Base-by-base conservation (phyloP, 1,140 invertebrate genomes). In the Chlorops oryzae region DNA sequence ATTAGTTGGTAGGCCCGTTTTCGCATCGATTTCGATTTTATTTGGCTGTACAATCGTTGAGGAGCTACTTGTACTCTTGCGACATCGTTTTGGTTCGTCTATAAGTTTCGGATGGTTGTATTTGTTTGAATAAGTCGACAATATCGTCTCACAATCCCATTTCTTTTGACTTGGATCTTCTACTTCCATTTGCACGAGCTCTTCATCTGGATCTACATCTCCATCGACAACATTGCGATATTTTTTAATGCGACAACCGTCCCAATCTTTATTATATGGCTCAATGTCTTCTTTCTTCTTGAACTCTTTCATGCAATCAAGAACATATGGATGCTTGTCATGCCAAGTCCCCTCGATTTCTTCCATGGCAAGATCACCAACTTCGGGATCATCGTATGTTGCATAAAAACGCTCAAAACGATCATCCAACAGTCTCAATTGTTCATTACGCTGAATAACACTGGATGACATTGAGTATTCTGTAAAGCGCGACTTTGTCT, bases 381-480 rank as follows among this genome's bases (percentile, higher is more conserved):
- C 85, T 74, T 95, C 90, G 22, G 79, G 84, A 52, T 96, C 92
- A 64, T 94, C 87, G 64, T 97, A 97, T 50, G 80, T 80, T 17
- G 82, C 83, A 74, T 86, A 92, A 59, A 92, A 90, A 74, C 85
- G 82, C 75, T 98, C 94, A 79, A 98, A 97, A 62, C 84, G 80
- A 62, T 93, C 85, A 79, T 98, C 95, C 0, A 98, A 70, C 23
- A 92, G 65, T 1, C 83, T 80, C 0, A 96, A 75, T 41, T 89
- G 85, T 47, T 92, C 80, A 74, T 93, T 96, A 56, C 94, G 80
- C 48, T 79, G 78, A 3, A 97, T 89, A 0, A 95, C 86, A 60
- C 91, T 94, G 38, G 90, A 95, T 0, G 87, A 87, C 84, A 97
- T 90, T 1, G 93, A 96, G 73, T 96, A 97, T 61, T 91, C 84